phyloP scores from a whole-genome alignment of 2,888 invertebrate species.

The Chymomyza caudatula region DNA sequence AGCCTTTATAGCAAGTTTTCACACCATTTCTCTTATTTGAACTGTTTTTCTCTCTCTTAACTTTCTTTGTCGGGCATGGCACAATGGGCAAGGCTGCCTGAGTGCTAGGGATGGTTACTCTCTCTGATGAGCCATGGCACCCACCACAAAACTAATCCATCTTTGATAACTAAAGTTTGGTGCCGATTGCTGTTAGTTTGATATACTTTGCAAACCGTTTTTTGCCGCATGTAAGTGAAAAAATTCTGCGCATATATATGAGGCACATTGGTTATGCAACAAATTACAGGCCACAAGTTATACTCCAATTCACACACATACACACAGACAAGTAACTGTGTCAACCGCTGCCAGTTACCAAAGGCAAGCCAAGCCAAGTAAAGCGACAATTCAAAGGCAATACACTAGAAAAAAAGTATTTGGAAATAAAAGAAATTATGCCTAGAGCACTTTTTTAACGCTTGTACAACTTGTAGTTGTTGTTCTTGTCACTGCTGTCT shows the following conservation, averaged over 20 bases:
- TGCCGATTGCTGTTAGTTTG: too few relatives aligned
- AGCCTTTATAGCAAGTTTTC: too few relatives aligned
- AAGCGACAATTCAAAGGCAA: neutral
- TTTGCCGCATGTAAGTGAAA: conserved; percentile 40
- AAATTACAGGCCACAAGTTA: neutral
- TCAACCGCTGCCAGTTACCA: neutral
- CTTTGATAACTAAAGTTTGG: too few relatives aligned
- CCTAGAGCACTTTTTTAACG: conserved; percentile 26
- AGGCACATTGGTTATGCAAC: neutral
- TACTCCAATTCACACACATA: neutral
- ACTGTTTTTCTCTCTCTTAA: too few relatives aligned
- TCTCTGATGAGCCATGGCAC: too few relatives aligned
- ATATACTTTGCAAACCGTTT: conserved; percentile 26
- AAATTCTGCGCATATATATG: neutral
- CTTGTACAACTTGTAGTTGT: neutral
- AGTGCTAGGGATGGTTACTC: too few relatives aligned
- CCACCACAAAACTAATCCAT: too few relatives aligned
- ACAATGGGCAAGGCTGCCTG: too few relatives aligned
- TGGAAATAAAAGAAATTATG: conserved; percentile 32
- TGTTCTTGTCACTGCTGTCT: neutral
- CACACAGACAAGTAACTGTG: neutral
- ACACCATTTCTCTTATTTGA: too few relatives aligned
- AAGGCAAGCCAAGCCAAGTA: neutral
- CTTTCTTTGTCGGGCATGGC: too few relatives aligned
- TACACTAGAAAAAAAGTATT: conserved; percentile 11